Base-by-base conservation (phyloP, 2,888 invertebrate species). In the Plebejus anna region DNA sequence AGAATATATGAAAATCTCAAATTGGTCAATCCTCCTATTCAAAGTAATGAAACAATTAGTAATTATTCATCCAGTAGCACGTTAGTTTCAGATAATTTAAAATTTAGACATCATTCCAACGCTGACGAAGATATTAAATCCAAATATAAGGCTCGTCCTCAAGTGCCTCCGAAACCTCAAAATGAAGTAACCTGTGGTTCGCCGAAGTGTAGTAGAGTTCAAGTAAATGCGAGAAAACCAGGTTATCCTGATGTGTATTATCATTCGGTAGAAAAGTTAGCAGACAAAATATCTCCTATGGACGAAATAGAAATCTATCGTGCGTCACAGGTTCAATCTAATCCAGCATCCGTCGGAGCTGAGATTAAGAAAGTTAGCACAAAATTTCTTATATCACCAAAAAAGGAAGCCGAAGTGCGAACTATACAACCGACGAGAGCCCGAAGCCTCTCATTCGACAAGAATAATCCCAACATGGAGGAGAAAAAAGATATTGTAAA, bases 351-450 rank as follows among this genome's bases (percentile, higher is more conserved):
- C 6, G 94, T 94, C 11, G 91, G 94, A 16, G 94, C 94, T 28
- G 92, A 94, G 85, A 93, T 94, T 79, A 94, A 93, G 83, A 88
- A 86, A 84, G 92, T 92, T 2, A 92, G 91, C 78, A 93, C 93
- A 22, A 90, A 86, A 81, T 91, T 92, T 81, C 81, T 92, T 5
- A 91, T 94, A 80, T 93, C 93, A 3, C 94, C 94, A 5, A 94
- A 92, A 83, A 94, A 92, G 82, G 92, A 94, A 87, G 91, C 94
- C 0, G 91, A 90, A 80, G 93, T 94, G 7, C 83, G 92, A 75
- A 92, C 88, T 36, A 89, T 92, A 75, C 90, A 93, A 81, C 92
- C 94, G 1, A 92, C 85, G 0, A 84, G 92, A 82, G 94, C 94
- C 22, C 85, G 91, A 78, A 92, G 91, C 80, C 86, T 94, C 75